These are phyloP conservation scores for Microctonus brassicae DNA, from an alignment of 2,888 invertebrate genomes.

Conservation along the genomic window DNA sequence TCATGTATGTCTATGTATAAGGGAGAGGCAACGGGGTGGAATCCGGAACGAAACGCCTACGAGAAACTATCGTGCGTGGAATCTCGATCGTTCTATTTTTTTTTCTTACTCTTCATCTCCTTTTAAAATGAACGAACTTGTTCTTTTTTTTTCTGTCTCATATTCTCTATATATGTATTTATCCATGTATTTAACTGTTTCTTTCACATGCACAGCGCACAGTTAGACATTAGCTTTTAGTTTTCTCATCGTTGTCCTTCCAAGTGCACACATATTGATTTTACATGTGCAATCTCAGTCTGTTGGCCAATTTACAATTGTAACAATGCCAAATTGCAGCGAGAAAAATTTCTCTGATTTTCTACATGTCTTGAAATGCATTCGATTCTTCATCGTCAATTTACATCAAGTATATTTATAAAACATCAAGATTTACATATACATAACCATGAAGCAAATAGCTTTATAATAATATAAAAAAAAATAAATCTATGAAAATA, in stretches of 20 bases:
- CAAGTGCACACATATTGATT: slow-evolving; percentile 16
- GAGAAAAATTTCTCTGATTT: too few relatives aligned
- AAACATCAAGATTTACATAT: too few relatives aligned
- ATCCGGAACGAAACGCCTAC: slow-evolving; percentile 51
- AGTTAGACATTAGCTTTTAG: background rate
- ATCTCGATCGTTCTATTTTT: slow-evolving; percentile 47
- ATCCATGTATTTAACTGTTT: background rate
- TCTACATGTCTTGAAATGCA: too few relatives aligned
- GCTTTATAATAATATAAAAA: too few relatives aligned
- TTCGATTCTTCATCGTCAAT: too few relatives aligned
- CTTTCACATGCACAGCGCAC: slow-evolving; percentile 4
- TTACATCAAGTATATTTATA: too few relatives aligned
- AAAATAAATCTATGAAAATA: too few relatives aligned
- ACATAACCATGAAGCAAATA: too few relatives aligned
- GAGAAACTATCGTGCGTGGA: slow-evolving; percentile 47
- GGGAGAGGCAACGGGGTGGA: slow-evolving; percentile 15
- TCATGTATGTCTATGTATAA: background rate
- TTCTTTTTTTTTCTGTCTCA: background rate
- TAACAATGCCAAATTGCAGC: background rate
- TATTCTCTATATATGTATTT: background rate
- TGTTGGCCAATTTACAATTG: background rate
- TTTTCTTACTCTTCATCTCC: slow-evolving; percentile 22
- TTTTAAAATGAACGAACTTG: slow-evolving; percentile 15
- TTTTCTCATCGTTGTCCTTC: slow-evolving; percentile 11
- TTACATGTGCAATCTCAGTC: slow-evolving; percentile 26